Percentiles rank a stretch among this genome's conserved stretches.
phyloP scores from a whole-genome alignment of 2,888 invertebrate species.

The Ommatoiulus sabulosus region DNA sequence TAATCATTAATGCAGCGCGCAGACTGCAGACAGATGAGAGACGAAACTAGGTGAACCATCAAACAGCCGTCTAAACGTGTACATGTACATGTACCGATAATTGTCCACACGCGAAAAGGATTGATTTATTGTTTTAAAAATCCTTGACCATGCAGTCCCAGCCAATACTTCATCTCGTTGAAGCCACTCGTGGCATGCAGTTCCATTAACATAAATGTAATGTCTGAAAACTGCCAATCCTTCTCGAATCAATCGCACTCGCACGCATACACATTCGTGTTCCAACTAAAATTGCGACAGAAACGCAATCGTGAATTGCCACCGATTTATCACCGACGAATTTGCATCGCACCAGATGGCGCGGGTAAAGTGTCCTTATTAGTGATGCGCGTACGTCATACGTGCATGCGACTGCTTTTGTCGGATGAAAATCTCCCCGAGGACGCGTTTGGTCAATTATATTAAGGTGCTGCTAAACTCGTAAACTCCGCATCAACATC shows the following conservation, averaged over 20 bases:
- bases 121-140: not conserved
- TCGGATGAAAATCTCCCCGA: not conserved
- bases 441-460: not conserved
- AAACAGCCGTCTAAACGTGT: not conserved
- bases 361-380: not conserved
- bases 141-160: not conserved
- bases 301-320: constrained; percentile 7
- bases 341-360: constrained; percentile 7
- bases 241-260: not conserved
- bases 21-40: not conserved
- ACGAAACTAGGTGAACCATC: not conserved
- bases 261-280: not conserved
- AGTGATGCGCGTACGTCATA: not conserved
- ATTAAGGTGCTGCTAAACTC: not conserved
- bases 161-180: not conserved
- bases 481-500: not conserved
- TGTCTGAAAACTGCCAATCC: not conserved
- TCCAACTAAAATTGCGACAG: not conserved
- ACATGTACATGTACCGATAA: not conserved
- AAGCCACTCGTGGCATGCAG: not conserved
- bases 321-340: not conserved
- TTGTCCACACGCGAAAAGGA: not conserved
- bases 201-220: constrained; percentile 4
- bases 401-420: not conserved
- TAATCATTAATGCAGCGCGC: not conserved